Conservation (phyloP, 2,888 invertebrate species). For the Ceramica pisi region DNA sequence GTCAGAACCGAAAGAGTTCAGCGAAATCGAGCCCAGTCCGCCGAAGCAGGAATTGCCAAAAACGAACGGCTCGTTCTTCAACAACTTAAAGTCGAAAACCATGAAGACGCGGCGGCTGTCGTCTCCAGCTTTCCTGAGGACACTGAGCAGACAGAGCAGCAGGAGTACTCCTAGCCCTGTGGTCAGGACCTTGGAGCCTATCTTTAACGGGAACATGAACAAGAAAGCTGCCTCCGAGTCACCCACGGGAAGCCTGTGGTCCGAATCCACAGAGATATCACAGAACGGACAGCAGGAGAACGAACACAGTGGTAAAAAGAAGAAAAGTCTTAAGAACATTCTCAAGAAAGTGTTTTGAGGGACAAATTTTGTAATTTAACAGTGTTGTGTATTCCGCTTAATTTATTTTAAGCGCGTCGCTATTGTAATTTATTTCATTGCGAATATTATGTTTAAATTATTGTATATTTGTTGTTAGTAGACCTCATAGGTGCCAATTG, state of each 20-base stretch:
- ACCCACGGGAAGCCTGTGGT: slow-evolving; percentile 87
- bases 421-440: slow-evolving; percentile 86
- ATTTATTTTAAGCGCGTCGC: slow-evolving; percentile 72
- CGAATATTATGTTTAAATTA: slow-evolving; percentile 82
- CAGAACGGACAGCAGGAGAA: slow-evolving; percentile 81
- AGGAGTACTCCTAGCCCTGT: slow-evolving; percentile 85
- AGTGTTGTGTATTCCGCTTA: slow-evolving; percentile 69
- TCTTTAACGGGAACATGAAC: slow-evolving; percentile 82
- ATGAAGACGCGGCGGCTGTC: slow-evolving; percentile 90
- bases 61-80: slow-evolving; percentile 88
- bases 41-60: slow-evolving; percentile 81
- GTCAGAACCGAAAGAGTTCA: slow-evolving; percentile 85
- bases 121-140: slow-evolving; percentile 91
- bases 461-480: slow-evolving; percentile 82
- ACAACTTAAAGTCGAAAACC: slow-evolving; percentile 86
- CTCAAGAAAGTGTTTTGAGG: slow-evolving; percentile 95
- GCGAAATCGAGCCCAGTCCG: slow-evolving; percentile 70
- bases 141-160: slow-evolving; percentile 88
- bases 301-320: slow-evolving; percentile 87
- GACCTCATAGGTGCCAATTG: slow-evolving; percentile 89
- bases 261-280: slow-evolving; percentile 87
- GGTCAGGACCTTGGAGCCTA: slow-evolving; percentile 78
- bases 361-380: slow-evolving; percentile 67
- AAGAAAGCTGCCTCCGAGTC: slow-evolving; percentile 86
- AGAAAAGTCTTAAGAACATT: slow-evolving; percentile 93